Percentiles rank a stretch among this genome's conserved stretches.
Conservation (phyloP, 2,797 vertebrate genomes). For the Hypotaenidia okinawae region DNA sequence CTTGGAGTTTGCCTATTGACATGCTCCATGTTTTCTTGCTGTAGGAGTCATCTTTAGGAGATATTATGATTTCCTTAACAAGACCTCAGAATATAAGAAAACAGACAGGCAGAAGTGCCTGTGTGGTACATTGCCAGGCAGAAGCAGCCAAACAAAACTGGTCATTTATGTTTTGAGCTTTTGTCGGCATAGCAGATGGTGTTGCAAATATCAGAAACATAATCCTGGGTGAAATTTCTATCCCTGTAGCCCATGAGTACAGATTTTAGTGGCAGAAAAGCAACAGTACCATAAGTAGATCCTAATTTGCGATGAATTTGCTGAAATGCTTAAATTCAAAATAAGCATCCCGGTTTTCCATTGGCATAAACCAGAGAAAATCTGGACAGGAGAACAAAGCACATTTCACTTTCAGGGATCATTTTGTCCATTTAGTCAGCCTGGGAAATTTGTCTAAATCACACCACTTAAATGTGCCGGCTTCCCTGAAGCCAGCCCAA, state of each 20-base stretch:
- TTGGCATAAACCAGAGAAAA: conserved; percentile 41
- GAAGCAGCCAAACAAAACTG: not conserved
- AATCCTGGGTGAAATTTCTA: conserved; percentile 55
- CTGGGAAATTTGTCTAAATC: conserved; percentile 41
- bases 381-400: conserved; percentile 41
- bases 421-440: conserved; percentile 47
- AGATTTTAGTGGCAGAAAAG: conserved; percentile 40
- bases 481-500: conserved; percentile 27
- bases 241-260: not conserved
- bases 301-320: conserved; percentile 25
- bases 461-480: not conserved
- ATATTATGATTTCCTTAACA: not conserved
- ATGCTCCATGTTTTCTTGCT: not conserved
- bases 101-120: not conserved
- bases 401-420: conserved; percentile 19
- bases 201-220: conserved; percentile 12
- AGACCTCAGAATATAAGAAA: not conserved
- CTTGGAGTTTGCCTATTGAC: not conserved
- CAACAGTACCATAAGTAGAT: not conserved
- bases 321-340: conserved; percentile 33
- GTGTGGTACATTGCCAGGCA: not conserved
- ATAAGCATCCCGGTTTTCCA: conserved; percentile 5
- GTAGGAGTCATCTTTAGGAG: not conserved
- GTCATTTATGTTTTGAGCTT: conserved; percentile 34
- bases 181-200: conserved; percentile 34